These are phyloP conservation scores for Cyrtorhinus lividipennis DNA, from an alignment of 1,140 invertebrate species.

Conservation along the genomic window DNA sequence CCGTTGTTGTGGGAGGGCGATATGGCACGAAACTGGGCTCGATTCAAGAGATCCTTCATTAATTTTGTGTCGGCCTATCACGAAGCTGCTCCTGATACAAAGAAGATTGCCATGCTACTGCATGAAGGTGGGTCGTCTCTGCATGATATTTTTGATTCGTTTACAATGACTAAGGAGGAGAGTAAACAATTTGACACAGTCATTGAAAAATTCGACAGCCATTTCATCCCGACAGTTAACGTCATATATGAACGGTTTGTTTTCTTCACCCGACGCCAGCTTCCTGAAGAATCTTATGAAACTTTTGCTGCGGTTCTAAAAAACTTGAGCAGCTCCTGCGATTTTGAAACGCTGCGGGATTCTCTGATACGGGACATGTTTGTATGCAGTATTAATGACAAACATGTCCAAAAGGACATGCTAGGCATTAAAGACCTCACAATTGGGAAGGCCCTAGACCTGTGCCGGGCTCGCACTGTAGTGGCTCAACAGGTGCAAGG, in stretches of 20 bases:
- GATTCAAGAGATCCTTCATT: neutral
- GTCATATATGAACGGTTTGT: neutral
- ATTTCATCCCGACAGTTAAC: neutral
- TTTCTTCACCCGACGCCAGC: neutral
- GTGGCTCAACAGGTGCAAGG: neutral
- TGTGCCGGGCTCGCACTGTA: neutral
- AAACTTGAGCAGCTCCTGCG: neutral
- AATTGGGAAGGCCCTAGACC: neutral
- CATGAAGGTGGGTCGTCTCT: neutral
- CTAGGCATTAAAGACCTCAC: neutral
- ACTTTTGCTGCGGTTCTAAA: neutral
- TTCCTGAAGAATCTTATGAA: slow-evolving; percentile 1
- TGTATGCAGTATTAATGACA: slow-evolving; percentile 5
- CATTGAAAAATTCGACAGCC: neutral
- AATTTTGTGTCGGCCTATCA: too few relatives aligned
- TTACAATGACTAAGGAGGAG: neutral
- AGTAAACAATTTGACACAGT: neutral
- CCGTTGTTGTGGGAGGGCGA: neutral
- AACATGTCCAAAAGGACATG: neutral
- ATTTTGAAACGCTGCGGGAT: neutral
- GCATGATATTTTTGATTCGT: slow-evolving; percentile 10
- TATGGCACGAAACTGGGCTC: neutral
- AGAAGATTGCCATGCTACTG: too few relatives aligned
- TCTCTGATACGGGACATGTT: neutral
- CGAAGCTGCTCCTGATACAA: too few relatives aligned